Conservation (phyloP, 1,140 invertebrate species). For the Patella vulgata region DNA sequence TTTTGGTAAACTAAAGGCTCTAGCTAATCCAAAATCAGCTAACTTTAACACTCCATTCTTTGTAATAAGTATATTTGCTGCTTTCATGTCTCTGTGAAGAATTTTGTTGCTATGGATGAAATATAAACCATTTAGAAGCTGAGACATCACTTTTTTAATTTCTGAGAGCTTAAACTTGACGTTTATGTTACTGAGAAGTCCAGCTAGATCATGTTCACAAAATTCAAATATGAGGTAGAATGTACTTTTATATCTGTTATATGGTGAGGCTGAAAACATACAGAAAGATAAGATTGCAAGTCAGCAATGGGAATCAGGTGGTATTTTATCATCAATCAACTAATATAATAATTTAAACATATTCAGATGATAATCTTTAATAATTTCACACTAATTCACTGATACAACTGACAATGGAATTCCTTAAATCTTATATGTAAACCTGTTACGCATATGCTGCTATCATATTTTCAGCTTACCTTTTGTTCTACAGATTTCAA, state of each 20-base stretch:
- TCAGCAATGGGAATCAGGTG: too few relatives aligned
- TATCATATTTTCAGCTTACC: too few relatives aligned
- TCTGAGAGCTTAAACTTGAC: constrained; percentile 96
- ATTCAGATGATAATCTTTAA: too few relatives aligned
- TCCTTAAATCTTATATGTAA: too few relatives aligned
- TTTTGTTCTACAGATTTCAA: constrained; percentile 96
- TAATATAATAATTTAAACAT: too few relatives aligned
- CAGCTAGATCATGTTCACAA: constrained; percentile 98
- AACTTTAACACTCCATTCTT: constrained; percentile 86
- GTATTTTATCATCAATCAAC: too few relatives aligned
- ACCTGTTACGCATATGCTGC: too few relatives aligned
- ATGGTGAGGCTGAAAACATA: constrained; percentile 75
- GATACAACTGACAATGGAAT: too few relatives aligned
- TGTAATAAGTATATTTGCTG: constrained; percentile 98
- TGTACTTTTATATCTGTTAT: constrained; percentile 86
- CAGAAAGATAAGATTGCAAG: too few relatives aligned
- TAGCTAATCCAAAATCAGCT: constrained; percentile 72
- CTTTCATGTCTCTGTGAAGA: constrained; percentile 97
- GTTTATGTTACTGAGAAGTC: constrained; percentile 93
- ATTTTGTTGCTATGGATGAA: constrained; percentile 97
- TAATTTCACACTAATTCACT: too few relatives aligned
- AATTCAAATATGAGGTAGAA: constrained; percentile 99
- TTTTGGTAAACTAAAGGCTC: constrained; percentile 80
- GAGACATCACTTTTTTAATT: constrained; percentile 98
- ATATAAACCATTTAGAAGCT: constrained; percentile 94